phyloP scores from a whole-genome alignment of 1,140 invertebrate genomes.

The Andrena cerasifolii region DNA sequence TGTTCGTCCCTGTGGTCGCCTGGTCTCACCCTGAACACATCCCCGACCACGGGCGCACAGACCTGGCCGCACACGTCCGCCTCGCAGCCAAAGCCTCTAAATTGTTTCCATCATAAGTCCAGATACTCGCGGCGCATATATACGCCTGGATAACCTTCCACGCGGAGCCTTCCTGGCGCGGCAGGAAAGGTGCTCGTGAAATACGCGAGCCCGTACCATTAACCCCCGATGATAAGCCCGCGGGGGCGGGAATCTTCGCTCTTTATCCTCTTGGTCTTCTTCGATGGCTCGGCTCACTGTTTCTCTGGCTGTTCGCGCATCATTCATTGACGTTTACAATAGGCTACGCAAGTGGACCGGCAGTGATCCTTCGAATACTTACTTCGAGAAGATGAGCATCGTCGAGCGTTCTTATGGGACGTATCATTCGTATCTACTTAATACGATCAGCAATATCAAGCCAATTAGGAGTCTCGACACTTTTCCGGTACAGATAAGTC shows the following conservation, averaged over 20 bases:
- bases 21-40: constrained; percentile 64
- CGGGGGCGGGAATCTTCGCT: neutral
- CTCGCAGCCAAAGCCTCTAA: constrained; percentile 79
- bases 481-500: no score
- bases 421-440: no score
- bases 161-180: constrained; percentile 35
- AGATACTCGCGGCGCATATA: constrained; percentile 81
- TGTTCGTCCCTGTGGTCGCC: constrained; percentile 62
- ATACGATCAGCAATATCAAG: no score
- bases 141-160: constrained; percentile 78
- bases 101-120: constrained; percentile 83
- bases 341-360: no score
- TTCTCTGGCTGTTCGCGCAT: no score
- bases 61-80: constrained; percentile 67
- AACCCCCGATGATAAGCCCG: constrained; percentile 71
- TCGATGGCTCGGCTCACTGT: neutral
- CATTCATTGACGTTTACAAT: no score
- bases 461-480: no score
- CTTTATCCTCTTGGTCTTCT: constrained; percentile 10
- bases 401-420: no score
- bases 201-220: constrained; percentile 74
- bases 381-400: no score
- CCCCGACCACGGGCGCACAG: constrained; percentile 47
- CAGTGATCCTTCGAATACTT: no score
- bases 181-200: constrained; percentile 62